Evolutionary conservation across 1,140 invertebrate species (phyloP).

Genomic region (Brachionus rubens): DNA sequence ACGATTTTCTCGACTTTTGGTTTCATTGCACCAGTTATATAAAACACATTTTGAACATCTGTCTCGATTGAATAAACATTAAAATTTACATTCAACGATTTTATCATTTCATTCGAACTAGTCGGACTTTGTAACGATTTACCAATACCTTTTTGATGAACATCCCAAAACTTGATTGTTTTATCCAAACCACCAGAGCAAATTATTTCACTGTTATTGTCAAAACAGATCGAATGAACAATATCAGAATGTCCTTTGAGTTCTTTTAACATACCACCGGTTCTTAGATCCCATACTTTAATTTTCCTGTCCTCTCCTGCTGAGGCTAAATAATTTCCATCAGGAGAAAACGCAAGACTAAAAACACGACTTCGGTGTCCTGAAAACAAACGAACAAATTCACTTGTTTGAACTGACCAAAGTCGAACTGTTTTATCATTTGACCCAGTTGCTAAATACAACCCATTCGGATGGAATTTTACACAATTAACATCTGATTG

Average conservation of each 20-base stretch:
- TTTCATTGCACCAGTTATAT: slow-evolving; percentile 9
- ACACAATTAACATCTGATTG: slow-evolving; percentile 76
- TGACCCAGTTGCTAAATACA: slow-evolving; percentile 62
- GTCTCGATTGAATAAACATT: slow-evolving; percentile 26
- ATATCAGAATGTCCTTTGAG: slow-evolving; percentile 66
- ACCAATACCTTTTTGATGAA: slow-evolving; percentile 10
- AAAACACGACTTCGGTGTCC: slow-evolving; percentile 67
- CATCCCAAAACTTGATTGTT: slow-evolving; percentile 38
- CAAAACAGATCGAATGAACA: slow-evolving; percentile 67
- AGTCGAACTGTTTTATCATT: slow-evolving; percentile 63
- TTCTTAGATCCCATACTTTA: slow-evolving; percentile 69
- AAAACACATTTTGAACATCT: slow-evolving; percentile 34
- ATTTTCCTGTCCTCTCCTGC: slow-evolving; percentile 69
- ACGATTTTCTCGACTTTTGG: neutral
- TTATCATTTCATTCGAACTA: slow-evolving; percentile 10
- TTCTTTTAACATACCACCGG: slow-evolving; percentile 65
- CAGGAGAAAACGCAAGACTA: slow-evolving; percentile 68
- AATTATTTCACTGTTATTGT: slow-evolving; percentile 65
- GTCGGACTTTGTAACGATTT: neutral
- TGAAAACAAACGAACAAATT: slow-evolving; percentile 61
- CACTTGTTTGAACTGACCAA: slow-evolving; percentile 62
- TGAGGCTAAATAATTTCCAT: slow-evolving; percentile 69
- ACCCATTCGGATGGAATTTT: slow-evolving; percentile 76
- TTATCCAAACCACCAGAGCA: slow-evolving; percentile 62
- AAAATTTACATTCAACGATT: slow-evolving; percentile 30